Evolutionary conservation across 2,888 invertebrate species (phyloP), one percentile per base, ranked within the genome.

Genomic region (Mantis religiosa): DNA sequence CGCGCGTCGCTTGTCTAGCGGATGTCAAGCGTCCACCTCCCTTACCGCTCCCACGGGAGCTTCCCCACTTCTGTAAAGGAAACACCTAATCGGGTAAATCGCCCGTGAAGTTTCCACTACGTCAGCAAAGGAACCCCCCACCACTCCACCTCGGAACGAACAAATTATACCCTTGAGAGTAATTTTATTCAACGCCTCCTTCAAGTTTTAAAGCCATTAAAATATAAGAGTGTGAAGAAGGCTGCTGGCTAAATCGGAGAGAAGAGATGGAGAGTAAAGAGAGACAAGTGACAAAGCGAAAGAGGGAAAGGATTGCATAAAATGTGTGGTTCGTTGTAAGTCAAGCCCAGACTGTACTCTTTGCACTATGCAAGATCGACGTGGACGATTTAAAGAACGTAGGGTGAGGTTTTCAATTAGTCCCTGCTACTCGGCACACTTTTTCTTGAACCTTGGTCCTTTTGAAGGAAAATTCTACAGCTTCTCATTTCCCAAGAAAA

Each of bases 21-120:
- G 34, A 25, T 84, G 84, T 84, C 84, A 84, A 30, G 28, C 34
- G 34, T 34, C 30, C 84, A 84, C 15, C 28, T 30, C 30, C 28
- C 34, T 30, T 71, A 71, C 54, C 84, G 6, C 25, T 34, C n/a
- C 84, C 9, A 84, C n/a, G n/a, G n/a, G 34, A n/a, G 34, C 84
- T 83, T 28, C 83, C n/a, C 47, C 71, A 27, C 82, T 82, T n/a
- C 82, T 87, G 88, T 87, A 83, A 88, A 90, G 90, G 89, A 90
- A 90, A 89, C 88, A 89, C 89, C 88, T 90, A 90, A 90, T 90
- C 90, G 90, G 89, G 85, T 90, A 89, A 90, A 90, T 90, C 90
- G 90, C 54, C 89, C 90, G 90, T 89, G 88, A 90, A 89, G 89
- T 90, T 90, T 90, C 90, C 90, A 85, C 89, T 54, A 89, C 89